phyloP scores from a whole-genome alignment of 2,888 invertebrate genomes.

The Ecliptopera silaceata region DNA sequence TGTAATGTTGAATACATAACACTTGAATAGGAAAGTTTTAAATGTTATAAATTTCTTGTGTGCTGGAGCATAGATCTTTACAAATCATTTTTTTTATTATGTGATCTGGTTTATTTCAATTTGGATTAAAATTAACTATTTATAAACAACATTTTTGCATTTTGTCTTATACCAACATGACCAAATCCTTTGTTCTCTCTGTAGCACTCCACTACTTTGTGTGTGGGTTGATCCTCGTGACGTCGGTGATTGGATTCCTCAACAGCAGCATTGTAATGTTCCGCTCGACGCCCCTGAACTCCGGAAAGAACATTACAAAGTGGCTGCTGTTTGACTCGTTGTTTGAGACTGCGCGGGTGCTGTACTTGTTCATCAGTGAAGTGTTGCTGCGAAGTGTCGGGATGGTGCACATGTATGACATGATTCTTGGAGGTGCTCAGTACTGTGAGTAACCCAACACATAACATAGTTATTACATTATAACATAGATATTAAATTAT shows the following conservation, averaged over 20 bases:
- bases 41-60: too few relatives aligned
- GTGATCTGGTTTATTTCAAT: too few relatives aligned
- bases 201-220: slow-evolving; percentile 71
- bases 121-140: too few relatives aligned
- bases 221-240: slow-evolving; percentile 61
- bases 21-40: too few relatives aligned
- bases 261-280: slow-evolving; percentile 69
- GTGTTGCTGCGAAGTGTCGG: slow-evolving; percentile 65
- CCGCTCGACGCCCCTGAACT: slow-evolving; percentile 53
- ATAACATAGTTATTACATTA: neutral
- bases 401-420: slow-evolving; percentile 61
- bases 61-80: too few relatives aligned
- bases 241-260: slow-evolving; percentile 67
- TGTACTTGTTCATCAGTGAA: slow-evolving; percentile 70
- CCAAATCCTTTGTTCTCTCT: neutral
- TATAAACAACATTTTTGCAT: too few relatives aligned
- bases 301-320: slow-evolving; percentile 62
- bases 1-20: too few relatives aligned
- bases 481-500: too few relatives aligned
- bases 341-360: slow-evolving; percentile 70
- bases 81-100: too few relatives aligned
- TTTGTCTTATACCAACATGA: too few relatives aligned
- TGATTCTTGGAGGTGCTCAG: slow-evolving; percentile 66
- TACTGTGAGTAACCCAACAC: slow-evolving; percentile 60
- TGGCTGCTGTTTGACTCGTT: slow-evolving; percentile 73